Evolutionary conservation across 2,888 invertebrate genomes (phyloP).

Genomic region (Euphydryas editha): DNA sequence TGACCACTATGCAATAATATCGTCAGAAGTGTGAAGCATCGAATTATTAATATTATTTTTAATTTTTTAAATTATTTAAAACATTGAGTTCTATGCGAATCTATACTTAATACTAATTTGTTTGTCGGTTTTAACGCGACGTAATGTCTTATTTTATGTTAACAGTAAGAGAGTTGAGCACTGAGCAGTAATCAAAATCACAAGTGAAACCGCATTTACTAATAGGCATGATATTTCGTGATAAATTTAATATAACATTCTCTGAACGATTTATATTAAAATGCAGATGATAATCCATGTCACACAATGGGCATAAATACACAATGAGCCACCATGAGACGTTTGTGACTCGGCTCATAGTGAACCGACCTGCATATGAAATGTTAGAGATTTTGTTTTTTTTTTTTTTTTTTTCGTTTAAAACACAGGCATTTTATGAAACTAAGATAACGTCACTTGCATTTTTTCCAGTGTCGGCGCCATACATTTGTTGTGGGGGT

Average conservation of each 20-base stretch:
- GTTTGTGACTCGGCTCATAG: conserved; percentile 15
- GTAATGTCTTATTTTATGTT: no score
- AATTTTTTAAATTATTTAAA: no score
- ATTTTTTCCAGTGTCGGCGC: conserved; percentile 40
- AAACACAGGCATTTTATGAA: conserved; percentile 36
- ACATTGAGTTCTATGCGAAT: no score
- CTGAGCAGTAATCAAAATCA: no score
- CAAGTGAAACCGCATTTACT: background rate
- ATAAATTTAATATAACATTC: background rate
- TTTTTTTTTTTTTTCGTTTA: conserved; percentile 33
- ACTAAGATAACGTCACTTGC: conserved; percentile 40
- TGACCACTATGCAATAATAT: no score
- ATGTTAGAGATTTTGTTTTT: conserved; percentile 15
- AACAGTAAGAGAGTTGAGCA: no score
- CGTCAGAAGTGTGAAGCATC: no score
- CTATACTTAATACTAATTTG: no score
- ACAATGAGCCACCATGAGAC: conserved; percentile 22
- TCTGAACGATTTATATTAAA: background rate
- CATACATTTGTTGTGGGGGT: conserved; percentile 36
- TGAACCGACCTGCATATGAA: conserved; percentile 29
- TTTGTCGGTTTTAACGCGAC: no score
- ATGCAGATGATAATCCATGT: background rate
- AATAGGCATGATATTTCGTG: background rate
- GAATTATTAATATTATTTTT: no score
- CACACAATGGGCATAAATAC: background rate